Conservation (phyloP, 1,140 invertebrate genomes). For the Drosophila orosa region DNA sequence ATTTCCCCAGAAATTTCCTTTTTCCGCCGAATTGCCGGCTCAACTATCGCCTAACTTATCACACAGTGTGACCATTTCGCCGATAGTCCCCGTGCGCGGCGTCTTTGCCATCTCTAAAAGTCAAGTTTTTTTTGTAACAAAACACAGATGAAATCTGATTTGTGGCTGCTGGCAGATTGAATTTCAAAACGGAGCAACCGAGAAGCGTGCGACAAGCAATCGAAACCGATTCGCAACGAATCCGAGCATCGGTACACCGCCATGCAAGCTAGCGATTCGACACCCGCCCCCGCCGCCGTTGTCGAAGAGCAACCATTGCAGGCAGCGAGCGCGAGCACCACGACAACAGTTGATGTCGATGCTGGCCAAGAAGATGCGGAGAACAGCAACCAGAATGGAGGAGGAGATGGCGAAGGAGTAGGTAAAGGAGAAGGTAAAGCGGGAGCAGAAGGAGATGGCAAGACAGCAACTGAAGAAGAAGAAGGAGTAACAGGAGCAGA, state of each 20-base stretch:
- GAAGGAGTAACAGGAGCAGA: too few relatives aligned
- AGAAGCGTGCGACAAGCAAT: constrained; percentile 15
- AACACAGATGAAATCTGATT: constrained; percentile 22
- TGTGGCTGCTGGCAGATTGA: constrained; percentile 14
- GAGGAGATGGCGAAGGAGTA: not conserved
- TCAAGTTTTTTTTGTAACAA: constrained; percentile 8
- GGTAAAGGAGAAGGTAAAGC: too few relatives aligned
- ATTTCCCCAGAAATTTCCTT: not conserved
- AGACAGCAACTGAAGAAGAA: too few relatives aligned
- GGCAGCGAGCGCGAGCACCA: constrained; percentile 3
- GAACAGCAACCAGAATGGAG: not conserved
- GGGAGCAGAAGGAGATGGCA: too few relatives aligned
- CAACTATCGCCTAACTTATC: not conserved
- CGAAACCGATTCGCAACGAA: constrained; percentile 6
- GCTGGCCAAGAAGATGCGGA: constrained; percentile 16
- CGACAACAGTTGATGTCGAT: constrained; percentile 10
- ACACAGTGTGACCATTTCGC: not conserved
- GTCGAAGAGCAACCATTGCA: constrained; percentile 1
- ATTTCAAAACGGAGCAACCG: constrained; percentile 19
- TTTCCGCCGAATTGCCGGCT: not conserved
- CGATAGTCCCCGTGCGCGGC: not conserved
- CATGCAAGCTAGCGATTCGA: constrained; percentile 35
- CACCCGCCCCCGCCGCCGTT: not conserved
- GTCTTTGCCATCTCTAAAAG: constrained; percentile 2
- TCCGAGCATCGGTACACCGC: constrained; percentile 10